Conservation (phyloP, 2,797 vertebrate genomes). For the Tinamus major region DNA sequence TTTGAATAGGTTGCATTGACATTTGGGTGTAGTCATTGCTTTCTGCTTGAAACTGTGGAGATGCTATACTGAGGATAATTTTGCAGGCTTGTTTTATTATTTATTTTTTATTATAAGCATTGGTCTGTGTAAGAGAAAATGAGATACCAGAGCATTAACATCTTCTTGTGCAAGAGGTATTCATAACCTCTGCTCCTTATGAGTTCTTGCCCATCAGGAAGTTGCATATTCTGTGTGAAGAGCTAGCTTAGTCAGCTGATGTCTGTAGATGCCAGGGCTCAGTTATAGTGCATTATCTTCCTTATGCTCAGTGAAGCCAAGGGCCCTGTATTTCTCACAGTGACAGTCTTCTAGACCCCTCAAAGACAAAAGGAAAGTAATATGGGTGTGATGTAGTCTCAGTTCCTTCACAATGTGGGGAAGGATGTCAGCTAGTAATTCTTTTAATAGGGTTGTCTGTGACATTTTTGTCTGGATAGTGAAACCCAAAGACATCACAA, state of each 20-base stretch:
- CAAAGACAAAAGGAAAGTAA: neutral
- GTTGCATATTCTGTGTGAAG: neutral
- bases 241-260: neutral
- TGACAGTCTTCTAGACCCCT: neutral
- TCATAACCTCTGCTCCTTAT: neutral
- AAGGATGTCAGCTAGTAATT: neutral
- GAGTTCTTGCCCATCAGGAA: neutral
- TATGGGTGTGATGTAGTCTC: neutral
- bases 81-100: neutral
- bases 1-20: neutral
- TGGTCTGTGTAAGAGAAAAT: neutral
- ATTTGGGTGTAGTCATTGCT: neutral
- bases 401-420: neutral
- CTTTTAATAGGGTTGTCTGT: neutral
- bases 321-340: neutral
- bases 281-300: neutral
- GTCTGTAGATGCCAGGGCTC: neutral
- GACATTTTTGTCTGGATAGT: neutral
- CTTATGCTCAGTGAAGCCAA: neutral
- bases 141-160: neutral
- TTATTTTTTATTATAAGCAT: neutral
- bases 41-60: neutral
- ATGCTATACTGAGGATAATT: neutral
- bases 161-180: too few relatives aligned
- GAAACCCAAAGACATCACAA: neutral